Evolutionary conservation across 2,888 invertebrate species (phyloP).

Genomic region (Scrobipalpa atriplicella): DNA sequence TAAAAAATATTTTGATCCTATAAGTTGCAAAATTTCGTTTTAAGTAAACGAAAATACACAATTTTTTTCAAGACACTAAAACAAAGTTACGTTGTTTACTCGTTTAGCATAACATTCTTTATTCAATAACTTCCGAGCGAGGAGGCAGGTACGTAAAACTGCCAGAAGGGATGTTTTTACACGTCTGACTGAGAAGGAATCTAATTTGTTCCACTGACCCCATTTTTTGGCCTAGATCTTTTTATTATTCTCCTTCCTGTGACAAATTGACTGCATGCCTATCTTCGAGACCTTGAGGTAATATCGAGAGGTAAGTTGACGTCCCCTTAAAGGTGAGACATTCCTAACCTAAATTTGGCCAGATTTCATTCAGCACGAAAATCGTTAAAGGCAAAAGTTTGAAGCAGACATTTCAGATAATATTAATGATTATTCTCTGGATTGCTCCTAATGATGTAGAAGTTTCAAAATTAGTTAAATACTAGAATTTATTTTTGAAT

Average conservation of each 20-base stretch:
- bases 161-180: slow-evolving; percentile 23
- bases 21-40: too few species aligned
- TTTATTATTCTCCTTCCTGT: slow-evolving; percentile 19
- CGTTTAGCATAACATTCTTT: slow-evolving; percentile 19
- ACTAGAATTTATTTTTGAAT: background rate
- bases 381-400: background rate
- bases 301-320: background rate
- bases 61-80: background rate
- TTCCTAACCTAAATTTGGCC: too few species aligned
- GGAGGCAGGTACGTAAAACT: slow-evolving; percentile 25
- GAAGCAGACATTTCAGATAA: background rate
- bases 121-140: slow-evolving; percentile 24
- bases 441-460: background rate
- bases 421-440: background rate
- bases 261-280: slow-evolving; percentile 21
- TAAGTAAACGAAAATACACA: too few species aligned
- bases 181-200: slow-evolving; percentile 25
- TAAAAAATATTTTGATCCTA: too few species aligned
- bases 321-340: background rate
- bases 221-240: slow-evolving; percentile 26
- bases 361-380: background rate
- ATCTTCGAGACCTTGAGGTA: background rate
- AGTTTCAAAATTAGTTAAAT: background rate
- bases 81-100: background rate
- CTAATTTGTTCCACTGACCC: slow-evolving; percentile 30